Evolutionary conservation across 1,140 invertebrate species (phyloP).

Genomic region (Aphaenogaster ashmeadi): DNA sequence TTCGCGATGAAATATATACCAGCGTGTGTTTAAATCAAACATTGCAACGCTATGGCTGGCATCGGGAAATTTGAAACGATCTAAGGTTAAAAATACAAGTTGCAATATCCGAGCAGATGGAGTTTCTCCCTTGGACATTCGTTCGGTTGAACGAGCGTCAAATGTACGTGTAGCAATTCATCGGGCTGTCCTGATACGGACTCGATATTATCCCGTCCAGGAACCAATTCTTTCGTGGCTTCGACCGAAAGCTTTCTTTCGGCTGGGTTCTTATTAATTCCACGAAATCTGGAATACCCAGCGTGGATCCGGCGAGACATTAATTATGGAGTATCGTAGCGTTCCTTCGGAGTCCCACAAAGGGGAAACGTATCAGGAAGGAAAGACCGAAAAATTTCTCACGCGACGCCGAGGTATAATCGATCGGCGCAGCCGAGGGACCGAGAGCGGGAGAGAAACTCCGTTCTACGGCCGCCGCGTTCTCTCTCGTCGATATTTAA

Average conservation of each 20-base stretch:
- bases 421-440: slow-evolving; percentile 14
- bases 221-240: slow-evolving; percentile 37
- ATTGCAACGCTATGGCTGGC: background rate
- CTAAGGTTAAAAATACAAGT: slow-evolving; percentile 51
- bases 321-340: slow-evolving; percentile 48
- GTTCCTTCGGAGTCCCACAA: slow-evolving; percentile 17
- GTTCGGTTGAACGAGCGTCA: slow-evolving; percentile 6
- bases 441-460: slow-evolving; percentile 30
- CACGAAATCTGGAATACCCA: slow-evolving; percentile 33
- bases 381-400: slow-evolving; percentile 48
- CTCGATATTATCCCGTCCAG: slow-evolving; percentile 44
- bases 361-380: slow-evolving; percentile 10
- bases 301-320: slow-evolving; percentile 10
- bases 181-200: slow-evolving; percentile 5
- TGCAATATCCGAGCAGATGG: background rate
- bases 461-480: background rate
- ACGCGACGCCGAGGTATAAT: slow-evolving; percentile 17
- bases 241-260: background rate
- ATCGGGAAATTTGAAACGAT: background rate
- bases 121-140: slow-evolving; percentile 26
- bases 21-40: slow-evolving; percentile 28
- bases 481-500: slow-evolving; percentile 64
- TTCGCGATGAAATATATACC: background rate
- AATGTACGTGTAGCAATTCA: slow-evolving; percentile 25
- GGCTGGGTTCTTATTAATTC: slow-evolving; percentile 44